Evolutionary conservation across 1,140 invertebrate species (phyloP).

Genomic region (Drosophila grimshawi): DNA sequence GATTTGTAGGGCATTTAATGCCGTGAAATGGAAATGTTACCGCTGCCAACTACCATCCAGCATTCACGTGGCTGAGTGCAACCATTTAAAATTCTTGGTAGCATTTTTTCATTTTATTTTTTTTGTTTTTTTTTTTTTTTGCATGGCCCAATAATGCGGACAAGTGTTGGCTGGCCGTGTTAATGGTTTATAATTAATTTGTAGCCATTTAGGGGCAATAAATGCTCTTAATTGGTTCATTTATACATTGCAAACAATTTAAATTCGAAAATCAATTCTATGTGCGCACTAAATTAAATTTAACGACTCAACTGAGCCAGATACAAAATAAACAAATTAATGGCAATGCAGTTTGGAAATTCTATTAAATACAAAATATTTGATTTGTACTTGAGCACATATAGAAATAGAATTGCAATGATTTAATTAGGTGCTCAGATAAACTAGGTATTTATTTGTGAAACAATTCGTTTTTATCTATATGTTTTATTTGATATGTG

Average conservation of each 20-base stretch:
- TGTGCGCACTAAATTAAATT: constrained; percentile 26
- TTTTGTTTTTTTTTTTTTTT: not conserved
- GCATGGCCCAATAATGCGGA: constrained; percentile 50
- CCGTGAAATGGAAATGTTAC: constrained; percentile 10
- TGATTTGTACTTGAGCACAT: no score
- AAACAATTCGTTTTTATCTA: no score
- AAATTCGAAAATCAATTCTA: constrained; percentile 35
- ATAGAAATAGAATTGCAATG: no score
- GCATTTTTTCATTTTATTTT: not conserved
- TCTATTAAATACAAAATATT: no score
- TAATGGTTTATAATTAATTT: constrained; percentile 70
- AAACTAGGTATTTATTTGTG: no score
- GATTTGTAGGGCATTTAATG: constrained; percentile 33
- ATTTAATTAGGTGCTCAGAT: no score
- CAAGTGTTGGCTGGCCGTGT: constrained; percentile 45
- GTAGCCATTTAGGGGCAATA: constrained; percentile 26
- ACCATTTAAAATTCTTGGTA: not conserved
- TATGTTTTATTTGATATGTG: no score
- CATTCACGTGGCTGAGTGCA: constrained; percentile 33
- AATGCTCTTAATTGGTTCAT: constrained; percentile 59
- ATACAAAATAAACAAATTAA: constrained; percentile 10
- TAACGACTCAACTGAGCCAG: constrained; percentile 4
- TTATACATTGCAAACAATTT: constrained; percentile 10
- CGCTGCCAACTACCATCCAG: not conserved
- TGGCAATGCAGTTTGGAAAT: not conserved